Base-by-base conservation (phyloP, 2,113 vertebrate species). In the Pollachius pollachius region DNA sequence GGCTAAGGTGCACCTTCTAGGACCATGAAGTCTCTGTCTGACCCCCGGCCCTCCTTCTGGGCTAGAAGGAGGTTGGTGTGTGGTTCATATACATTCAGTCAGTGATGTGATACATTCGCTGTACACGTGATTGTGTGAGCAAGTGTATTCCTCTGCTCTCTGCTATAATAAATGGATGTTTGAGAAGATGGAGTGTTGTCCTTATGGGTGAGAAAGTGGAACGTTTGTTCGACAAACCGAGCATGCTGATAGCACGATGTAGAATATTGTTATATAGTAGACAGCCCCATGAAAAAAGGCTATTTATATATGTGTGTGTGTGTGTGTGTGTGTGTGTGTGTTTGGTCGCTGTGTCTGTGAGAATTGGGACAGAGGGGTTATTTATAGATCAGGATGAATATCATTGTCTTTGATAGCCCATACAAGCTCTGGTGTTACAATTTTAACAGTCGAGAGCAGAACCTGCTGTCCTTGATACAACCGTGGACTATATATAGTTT, bases 71-170 rank as follows among this genome's bases (percentile, higher is more conserved):
- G 69, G 64, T 27, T 6, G 41, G 58, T 72, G 76, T 23, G 15
- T 66, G 76, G 58, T 78, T 73, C 74, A 66, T 81, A 82, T 81
- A 87, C 21, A 25, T 85, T 83, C 82, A 81, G 75, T 83, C 81
- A 74, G 73, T 66, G 70, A 52, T 84, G 75, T 72, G 72, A 82
- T 85, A 87, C 84, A 84, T 85, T 85, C 78, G 71, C 75, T 73
- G 65, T 76, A 74, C 76, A 71, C 15, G 15, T 34, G 25, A 19
- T 58, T 41, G 66, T 48, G 41, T 48, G 68, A 77, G 79, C 71
- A 15, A 1, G 52, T 67, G 52, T 27, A 52, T 58, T 68, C 64
- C 64, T 37, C 34, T 37, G 67, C 64, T 71, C 11, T 52, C 69
- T 70, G 71, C 74, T 17, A 34, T 61, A 30, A 68, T 65, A 52